Evolutionary conservation across 2,797 vertebrate species (phyloP).

Genomic region (Chelon labrosus): DNA sequence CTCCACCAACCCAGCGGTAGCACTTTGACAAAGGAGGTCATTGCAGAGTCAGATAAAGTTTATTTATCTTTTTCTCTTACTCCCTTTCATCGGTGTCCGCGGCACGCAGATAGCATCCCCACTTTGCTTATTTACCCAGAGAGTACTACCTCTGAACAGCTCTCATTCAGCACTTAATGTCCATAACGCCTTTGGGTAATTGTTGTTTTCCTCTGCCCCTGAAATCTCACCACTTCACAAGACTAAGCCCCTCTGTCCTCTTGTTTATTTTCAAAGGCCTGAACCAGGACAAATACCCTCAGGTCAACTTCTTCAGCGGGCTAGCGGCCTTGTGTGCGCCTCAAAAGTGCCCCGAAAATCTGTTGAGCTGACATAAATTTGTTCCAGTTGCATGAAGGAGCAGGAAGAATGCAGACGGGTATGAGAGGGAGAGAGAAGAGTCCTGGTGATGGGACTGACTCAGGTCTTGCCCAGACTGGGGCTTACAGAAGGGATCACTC

Average conservation of each 20-base stretch:
- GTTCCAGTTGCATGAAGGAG: constrained; percentile 80
- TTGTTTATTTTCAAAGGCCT: constrained; percentile 85
- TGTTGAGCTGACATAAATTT: constrained; percentile 83
- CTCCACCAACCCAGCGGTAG: constrained; percentile 61
- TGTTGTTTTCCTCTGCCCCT: constrained; percentile 80
- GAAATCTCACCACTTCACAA: constrained; percentile 74
- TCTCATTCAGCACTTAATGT: constrained; percentile 79
- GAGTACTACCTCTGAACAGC: constrained; percentile 70
- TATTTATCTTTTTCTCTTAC: constrained; percentile 76
- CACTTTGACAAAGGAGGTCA: constrained; percentile 74
- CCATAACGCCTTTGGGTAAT: constrained; percentile 77
- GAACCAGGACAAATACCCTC: constrained; percentile 81
- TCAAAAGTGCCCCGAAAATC: constrained; percentile 76
- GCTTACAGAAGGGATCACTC: constrained; percentile 81
- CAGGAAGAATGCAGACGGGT: constrained; percentile 74
- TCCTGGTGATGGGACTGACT: constrained; percentile 69
- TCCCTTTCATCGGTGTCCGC: constrained; percentile 73
- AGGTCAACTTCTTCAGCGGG: constrained; percentile 74
- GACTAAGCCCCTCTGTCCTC: constrained; percentile 78
- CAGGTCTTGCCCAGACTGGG: constrained; percentile 74
- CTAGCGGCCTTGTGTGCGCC: constrained; percentile 68
- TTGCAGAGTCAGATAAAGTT: constrained; percentile 73
- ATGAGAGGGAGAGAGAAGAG: constrained; percentile 59
- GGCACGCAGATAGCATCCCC: constrained; percentile 65
- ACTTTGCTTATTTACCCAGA: constrained; percentile 79